These are phyloP conservation scores for Rhinolophus sinicus DNA, from an alignment of 2,113 vertebrate genomes.

Conservation along the genomic window DNA sequence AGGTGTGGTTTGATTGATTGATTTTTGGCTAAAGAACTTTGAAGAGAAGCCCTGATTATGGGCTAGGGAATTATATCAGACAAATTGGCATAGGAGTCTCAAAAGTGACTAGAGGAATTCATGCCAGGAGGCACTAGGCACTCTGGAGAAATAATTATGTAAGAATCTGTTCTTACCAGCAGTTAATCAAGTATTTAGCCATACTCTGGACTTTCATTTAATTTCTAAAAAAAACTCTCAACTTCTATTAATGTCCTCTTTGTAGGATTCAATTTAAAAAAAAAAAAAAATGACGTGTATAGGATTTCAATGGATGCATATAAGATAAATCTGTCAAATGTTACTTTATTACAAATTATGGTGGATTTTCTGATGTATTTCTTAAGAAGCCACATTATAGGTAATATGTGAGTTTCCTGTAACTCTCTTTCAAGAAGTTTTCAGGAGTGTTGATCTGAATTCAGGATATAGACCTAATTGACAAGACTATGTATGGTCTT, in stretches of 20 bases:
- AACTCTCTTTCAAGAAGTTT: neutral
- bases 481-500: neutral
- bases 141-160: conserved; percentile 48
- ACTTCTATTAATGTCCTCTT: conserved; percentile 51
- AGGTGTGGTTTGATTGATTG: conserved; percentile 3
- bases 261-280: conserved; percentile 42
- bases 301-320: conserved; percentile 56
- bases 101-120: neutral
- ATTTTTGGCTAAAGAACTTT: neutral
- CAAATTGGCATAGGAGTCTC: neutral
- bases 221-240: conserved; percentile 52
- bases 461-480: neutral
- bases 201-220: conserved; percentile 47
- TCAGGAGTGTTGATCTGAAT: conserved; percentile 34
- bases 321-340: conserved; percentile 69
- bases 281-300: neutral
- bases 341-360: conserved; percentile 77
- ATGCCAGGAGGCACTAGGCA: neutral
- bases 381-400: conserved; percentile 8
- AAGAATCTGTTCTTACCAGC: neutral
- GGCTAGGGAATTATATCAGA: neutral
- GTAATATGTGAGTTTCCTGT: neutral
- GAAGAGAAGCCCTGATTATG: neutral
- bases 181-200: conserved; percentile 36
- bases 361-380: conserved; percentile 61